Evolutionary conservation across 1,140 invertebrate species (phyloP), one percentile per base, ranked within the genome.

Genomic region (Orchestia grillus): DNA sequence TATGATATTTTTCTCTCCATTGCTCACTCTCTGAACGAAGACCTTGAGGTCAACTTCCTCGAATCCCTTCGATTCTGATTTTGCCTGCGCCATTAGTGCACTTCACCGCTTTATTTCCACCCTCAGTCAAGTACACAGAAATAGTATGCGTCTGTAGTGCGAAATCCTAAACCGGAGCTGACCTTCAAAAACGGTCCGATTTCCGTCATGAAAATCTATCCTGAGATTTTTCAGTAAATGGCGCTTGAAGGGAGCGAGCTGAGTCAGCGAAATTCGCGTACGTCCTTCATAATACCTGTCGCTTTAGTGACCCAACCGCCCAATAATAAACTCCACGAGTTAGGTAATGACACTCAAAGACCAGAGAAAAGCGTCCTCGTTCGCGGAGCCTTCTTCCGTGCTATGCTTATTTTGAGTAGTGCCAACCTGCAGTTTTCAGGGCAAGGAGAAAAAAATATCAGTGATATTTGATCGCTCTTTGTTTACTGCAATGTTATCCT

Each of bases 231-330:
- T 94, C 92, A 94, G 41, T 47, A 94, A 16, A 45, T 47, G 92
- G 44, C 44, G 43, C 44, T 47, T 8, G 23, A 47, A 94, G 92
- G 47, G 44, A 94, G 92, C 43, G 36, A 44, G 44, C 92, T 94
- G 92, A 94, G 92, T 94, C 92, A 94, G 92, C 92, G 44, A 94
- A 47, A 44, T 11, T 94, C 43, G 44, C 62, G 11, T 40, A 45
- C 92, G 92, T 94, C 92, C 92, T 94, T 94, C 92, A 94, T 94
- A 94, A 94, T 94, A 94, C 44, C 44, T 94, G 92, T 94, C 92
- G 92, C 4, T 44, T 94, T 94, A 94, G 92, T 94, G 92, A 94
- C 92, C 92, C 92, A 94, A 94, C 43, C 92, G 92, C 40, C 92
- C 41, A 44, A 44, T 94, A 94, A 94, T 94, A 94, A 47, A 94